phyloP scores from a whole-genome alignment of 37 sponge, comb jelly and placozoan species.

The Halichondria panicea region DNA sequence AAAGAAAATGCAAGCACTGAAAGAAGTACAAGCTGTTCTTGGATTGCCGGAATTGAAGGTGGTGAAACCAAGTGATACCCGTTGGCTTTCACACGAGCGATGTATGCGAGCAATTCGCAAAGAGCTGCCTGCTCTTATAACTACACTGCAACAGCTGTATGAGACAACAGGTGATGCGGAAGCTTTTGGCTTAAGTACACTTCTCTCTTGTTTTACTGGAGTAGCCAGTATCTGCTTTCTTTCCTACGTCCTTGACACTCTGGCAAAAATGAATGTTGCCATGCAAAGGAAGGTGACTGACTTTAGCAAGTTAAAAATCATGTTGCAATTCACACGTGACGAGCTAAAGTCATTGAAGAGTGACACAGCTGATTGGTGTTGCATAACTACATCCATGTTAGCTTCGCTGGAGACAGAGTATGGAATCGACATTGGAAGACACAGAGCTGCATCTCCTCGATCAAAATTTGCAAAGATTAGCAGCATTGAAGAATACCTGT shows the following conservation, averaged over 20 bases:
- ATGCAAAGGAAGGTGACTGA: constrained; percentile 32
- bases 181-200: constrained; percentile 19
- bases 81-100: constrained; percentile 48
- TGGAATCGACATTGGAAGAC: neutral
- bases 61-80: constrained; percentile 34
- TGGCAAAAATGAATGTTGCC: constrained; percentile 11
- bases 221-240: constrained; percentile 22
- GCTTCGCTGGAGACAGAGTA: neutral
- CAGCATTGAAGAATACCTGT: neutral
- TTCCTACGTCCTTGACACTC: constrained; percentile 27
- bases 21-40: constrained; percentile 42
- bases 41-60: constrained; percentile 43
- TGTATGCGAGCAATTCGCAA: constrained; percentile 27
- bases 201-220: constrained; percentile 8
- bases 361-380: constrained; percentile 16
- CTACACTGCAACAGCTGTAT: constrained; percentile 20
- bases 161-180: constrained; percentile 35
- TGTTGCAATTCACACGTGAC: neutral
- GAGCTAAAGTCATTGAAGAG: constrained; percentile 15
- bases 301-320: constrained; percentile 4
- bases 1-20: constrained; percentile 34
- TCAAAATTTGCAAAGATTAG: neutral
- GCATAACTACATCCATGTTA: neutral
- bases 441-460: neutral
- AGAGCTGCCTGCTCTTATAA: constrained; percentile 21